A percentile compares a stretch with the other conserved stretches of the same genome.
Conservation (phyloP, 1,140 invertebrate species). For the Zaprionus capensis region DNA sequence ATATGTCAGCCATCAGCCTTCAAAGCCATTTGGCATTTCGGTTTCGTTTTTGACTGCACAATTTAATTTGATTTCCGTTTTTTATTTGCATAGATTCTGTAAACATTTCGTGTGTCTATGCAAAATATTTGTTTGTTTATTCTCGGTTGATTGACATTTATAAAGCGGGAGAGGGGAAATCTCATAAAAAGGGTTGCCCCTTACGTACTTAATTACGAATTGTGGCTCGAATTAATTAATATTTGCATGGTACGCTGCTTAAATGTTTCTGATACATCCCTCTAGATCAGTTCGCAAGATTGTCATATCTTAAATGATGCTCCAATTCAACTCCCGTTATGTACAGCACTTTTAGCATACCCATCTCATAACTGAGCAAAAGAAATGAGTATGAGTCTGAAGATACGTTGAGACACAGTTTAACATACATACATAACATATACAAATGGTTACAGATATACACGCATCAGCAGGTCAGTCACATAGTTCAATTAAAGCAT, state of each 20-base stretch:
- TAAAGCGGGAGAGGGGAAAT: background rate
- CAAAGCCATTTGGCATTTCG: constrained; percentile 36
- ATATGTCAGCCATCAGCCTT: constrained; percentile 2
- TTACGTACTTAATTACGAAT: constrained; percentile 42
- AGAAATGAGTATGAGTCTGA: constrained; percentile 3
- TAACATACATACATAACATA: constrained; percentile 13
- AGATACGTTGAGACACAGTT: background rate
- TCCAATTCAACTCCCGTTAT: background rate
- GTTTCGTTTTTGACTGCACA: constrained; percentile 63
- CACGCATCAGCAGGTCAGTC: constrained; percentile 65
- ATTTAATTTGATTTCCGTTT: constrained; percentile 62
- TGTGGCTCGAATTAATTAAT: constrained; percentile 14
- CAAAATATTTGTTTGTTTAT: constrained; percentile 49
- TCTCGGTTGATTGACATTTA: constrained; percentile 69
- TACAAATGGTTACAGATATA: constrained; percentile 1
- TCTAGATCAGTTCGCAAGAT: background rate
- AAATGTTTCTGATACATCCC: background rate
- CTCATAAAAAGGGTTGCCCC: constrained; percentile 52
- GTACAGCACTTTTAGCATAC: background rate
- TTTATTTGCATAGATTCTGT: constrained; percentile 22
- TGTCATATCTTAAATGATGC: background rate
- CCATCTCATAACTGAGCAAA: constrained; percentile 21
- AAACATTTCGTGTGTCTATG: constrained; percentile 55
- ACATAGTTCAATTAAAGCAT: constrained; percentile 77
- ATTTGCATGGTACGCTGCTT: constrained; percentile 22